These are phyloP conservation scores for Athene cunicularia DNA, from an alignment of 2,113 vertebrate genomes.

Conservation along the genomic window DNA sequence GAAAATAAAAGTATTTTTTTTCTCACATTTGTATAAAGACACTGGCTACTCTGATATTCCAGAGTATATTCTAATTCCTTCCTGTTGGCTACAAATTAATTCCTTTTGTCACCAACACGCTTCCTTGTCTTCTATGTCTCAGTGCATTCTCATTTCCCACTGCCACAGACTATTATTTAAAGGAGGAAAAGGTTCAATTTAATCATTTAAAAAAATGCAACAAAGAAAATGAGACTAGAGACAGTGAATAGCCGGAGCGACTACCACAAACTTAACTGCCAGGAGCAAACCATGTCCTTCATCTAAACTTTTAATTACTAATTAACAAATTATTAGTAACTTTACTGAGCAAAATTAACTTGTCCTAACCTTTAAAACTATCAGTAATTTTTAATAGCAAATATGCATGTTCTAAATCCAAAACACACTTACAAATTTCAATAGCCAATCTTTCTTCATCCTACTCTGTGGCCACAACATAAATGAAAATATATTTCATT, in stretches of 20 bases:
- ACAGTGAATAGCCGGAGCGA: not conserved
- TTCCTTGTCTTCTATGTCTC: not conserved
- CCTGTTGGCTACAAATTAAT: not conserved
- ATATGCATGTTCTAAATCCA: not conserved
- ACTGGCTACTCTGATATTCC: not conserved
- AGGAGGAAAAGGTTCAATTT: not conserved
- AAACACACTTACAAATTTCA: not conserved
- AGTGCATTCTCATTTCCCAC: not conserved
- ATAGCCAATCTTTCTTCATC: not conserved
- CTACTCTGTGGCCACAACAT: not conserved
- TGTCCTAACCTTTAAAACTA: not conserved
- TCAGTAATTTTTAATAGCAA: not conserved
- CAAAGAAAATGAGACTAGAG: not conserved
- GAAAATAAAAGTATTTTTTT: not conserved
- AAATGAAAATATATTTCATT: not conserved
- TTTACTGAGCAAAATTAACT: not conserved
- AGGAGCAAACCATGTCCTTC: not conserved
- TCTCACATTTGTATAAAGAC: not conserved
- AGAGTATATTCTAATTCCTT: not conserved
- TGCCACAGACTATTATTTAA: not conserved
- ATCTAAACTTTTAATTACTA: not conserved
- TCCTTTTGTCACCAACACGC: not conserved
- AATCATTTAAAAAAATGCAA: not conserved
- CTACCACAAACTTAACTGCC: not conserved
- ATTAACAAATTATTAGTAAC: not conserved